Conservation (phyloP, 30 jellyfish, hydroid and myxozoan genomes). For the Sanderia malayensis region DNA sequence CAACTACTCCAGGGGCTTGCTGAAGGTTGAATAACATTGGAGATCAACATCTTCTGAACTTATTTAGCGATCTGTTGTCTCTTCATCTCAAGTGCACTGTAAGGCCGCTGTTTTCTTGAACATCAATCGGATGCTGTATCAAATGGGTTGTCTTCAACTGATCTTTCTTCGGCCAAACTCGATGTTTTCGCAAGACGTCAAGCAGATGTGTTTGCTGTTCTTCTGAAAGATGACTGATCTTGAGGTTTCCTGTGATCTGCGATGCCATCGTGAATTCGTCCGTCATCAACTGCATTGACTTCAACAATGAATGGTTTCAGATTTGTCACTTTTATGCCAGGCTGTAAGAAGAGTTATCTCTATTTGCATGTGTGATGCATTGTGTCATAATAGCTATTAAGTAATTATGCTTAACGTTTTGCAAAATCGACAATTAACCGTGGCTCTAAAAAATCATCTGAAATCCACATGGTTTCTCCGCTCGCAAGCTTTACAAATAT, state of each 20-base stretch:
- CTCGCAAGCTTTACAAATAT: no score
- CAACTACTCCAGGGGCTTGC: slow-evolving; percentile 70
- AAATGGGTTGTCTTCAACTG: slow-evolving; percentile 25
- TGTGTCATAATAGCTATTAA: no score
- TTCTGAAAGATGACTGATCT: neutral
- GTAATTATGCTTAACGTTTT: no score
- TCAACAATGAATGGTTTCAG: slow-evolving; percentile 13
- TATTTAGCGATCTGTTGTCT: slow-evolving; percentile 32
- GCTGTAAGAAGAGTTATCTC: slow-evolving; percentile 10
- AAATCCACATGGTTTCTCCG: no score
- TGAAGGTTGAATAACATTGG: slow-evolving; percentile 56
- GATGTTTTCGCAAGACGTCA: slow-evolving; percentile 15
- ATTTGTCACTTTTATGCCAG: slow-evolving; percentile 16
- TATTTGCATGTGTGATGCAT: no score
- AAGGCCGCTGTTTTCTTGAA: slow-evolving; percentile 50
- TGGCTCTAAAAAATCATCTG: no score
- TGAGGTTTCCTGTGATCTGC: neutral
- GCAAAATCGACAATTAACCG: no score
- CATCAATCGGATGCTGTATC: slow-evolving; percentile 39
- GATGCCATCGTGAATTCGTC: slow-evolving; percentile 11
- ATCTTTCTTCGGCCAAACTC: slow-evolving; percentile 26
- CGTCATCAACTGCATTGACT: neutral
- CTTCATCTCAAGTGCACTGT: slow-evolving; percentile 53
- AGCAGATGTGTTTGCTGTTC: slow-evolving; percentile 9
- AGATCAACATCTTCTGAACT: slow-evolving; percentile 42